Conservation (phyloP, 2,888 invertebrate species). For the Drosophila merina region DNA sequence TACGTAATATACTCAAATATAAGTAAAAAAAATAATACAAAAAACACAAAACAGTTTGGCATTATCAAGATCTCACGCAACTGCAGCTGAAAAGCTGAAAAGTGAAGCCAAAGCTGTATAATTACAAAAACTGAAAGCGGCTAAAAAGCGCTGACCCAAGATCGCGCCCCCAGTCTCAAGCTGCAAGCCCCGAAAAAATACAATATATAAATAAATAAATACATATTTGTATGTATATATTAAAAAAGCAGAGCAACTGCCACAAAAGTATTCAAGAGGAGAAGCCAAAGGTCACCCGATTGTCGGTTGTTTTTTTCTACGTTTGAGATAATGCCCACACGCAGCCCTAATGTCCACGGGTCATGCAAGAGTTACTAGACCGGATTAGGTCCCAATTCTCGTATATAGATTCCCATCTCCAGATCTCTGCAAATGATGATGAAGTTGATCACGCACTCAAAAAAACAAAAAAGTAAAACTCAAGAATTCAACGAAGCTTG, state of each 20-base stretch:
- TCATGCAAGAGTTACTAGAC: slow-evolving; percentile 23
- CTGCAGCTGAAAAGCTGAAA: slow-evolving; percentile 12
- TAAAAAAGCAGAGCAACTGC: not conserved
- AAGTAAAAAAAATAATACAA: not conserved
- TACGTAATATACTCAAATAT: not conserved
- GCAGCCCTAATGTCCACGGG: slow-evolving; percentile 28
- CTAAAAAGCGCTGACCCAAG: slow-evolving; percentile 2
- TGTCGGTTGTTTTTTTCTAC: slow-evolving; percentile 9
- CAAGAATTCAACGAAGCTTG: not conserved
- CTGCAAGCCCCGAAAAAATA: not conserved
- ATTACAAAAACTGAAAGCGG: slow-evolving; percentile 30
- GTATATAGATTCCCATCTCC: not conserved
- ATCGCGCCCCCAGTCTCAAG: not conserved
- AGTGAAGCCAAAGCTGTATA: slow-evolving; percentile 12
- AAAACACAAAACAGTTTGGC: slow-evolving; percentile 10
- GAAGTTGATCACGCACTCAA: not conserved
- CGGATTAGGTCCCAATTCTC: slow-evolving; percentile 5
- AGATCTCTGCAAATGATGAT: not conserved
- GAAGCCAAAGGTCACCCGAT: slow-evolving; percentile 29
- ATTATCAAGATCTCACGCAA: slow-evolving; percentile 36
- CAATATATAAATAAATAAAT: not conserved
- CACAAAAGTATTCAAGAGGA: slow-evolving; percentile 7
- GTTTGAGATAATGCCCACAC: slow-evolving; percentile 19
- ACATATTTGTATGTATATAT: not conserved
- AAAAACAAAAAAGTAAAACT: not conserved